phyloP scores from a whole-genome alignment of 2,797 vertebrate species.

The Crocidura indochinensis region DNA sequence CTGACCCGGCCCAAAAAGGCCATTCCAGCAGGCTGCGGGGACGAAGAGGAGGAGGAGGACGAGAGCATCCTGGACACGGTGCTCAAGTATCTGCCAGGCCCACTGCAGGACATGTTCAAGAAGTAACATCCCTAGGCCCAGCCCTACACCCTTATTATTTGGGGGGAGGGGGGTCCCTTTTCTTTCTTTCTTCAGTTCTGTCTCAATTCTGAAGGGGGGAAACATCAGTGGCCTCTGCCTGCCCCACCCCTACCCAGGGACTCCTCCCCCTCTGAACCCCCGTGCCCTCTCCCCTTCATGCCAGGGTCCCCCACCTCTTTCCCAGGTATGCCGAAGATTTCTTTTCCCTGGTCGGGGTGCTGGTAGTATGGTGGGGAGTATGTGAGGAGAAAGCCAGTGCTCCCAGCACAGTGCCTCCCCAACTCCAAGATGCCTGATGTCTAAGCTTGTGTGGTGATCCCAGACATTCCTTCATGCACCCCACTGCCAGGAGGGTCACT shows the following conservation, averaged over 20 bases:
- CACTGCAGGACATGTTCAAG: constrained; percentile 99
- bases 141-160: constrained; percentile 61
- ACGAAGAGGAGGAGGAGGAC: constrained; percentile 97
- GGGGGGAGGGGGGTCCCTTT: not conserved
- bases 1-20: constrained; percentile 99
- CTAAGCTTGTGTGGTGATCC: constrained; percentile 52
- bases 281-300: not conserved
- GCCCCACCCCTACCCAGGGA: constrained; percentile 71
- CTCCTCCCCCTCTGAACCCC: constrained; percentile 66
- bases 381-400: not conserved
- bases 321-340: constrained; percentile 16
- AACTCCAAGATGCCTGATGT: constrained; percentile 4
- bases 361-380: not conserved
- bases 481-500: constrained; percentile 85
- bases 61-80: constrained; percentile 99
- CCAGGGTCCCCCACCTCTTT: constrained; percentile 29
- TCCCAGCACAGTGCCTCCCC: constrained; percentile 2
- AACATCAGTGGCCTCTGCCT: constrained; percentile 82
- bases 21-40: constrained; percentile 96
- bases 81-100: constrained; percentile 98
- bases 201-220: constrained; percentile 83
- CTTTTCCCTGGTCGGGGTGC: constrained; percentile 31
- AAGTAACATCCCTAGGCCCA: constrained; percentile 92
- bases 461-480: constrained; percentile 80
- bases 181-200: constrained; percentile 74